Conservation (phyloP, 2,113 vertebrate genomes). For the Syrmaticus mikado region DNA sequence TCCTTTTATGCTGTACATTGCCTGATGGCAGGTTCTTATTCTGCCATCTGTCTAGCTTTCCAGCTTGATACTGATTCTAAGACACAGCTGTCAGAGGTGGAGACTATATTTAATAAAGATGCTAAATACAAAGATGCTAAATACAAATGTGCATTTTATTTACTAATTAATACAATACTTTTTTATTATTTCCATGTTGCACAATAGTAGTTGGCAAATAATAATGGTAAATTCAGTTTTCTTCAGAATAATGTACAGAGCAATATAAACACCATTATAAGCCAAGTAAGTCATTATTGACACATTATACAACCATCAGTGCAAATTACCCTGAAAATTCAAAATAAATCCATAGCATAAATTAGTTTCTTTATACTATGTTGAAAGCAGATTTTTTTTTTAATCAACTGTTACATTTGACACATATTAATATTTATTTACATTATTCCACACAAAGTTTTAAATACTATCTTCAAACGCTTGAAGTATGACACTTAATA, state of each 20-base stretch:
- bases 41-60: slow-evolving; percentile 13
- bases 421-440: neutral
- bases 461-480: neutral
- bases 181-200: neutral
- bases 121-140: neutral
- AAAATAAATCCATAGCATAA: neutral
- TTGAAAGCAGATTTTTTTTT: neutral
- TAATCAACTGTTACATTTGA: neutral
- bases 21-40: slow-evolving; percentile 12
- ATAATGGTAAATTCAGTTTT: neutral
- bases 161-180: neutral
- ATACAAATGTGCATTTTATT: neutral
- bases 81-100: too few species aligned
- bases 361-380: neutral
- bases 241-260: neutral
- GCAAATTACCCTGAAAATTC: neutral
- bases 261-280: neutral
- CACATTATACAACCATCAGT: neutral
- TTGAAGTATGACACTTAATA: neutral
- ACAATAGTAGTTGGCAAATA: neutral
- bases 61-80: neutral
- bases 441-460: neutral
- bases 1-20: neutral
- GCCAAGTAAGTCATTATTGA: neutral
- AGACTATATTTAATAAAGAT: neutral